phyloP scores from a whole-genome alignment of 2,888 invertebrate species.

The Drosophila kanekoi region DNA sequence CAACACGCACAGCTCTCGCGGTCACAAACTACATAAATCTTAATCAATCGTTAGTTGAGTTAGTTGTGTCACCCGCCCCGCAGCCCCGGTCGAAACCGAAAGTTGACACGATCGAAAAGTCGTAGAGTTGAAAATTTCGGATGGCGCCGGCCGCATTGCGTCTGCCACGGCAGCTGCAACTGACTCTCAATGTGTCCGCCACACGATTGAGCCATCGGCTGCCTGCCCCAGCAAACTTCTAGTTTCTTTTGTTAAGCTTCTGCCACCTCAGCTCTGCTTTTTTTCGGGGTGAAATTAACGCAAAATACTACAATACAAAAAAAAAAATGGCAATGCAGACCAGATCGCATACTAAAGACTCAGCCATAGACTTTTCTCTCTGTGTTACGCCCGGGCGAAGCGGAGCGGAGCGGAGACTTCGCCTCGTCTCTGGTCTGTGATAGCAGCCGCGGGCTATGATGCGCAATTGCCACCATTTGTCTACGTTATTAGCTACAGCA shows the following conservation, averaged over 20 bases:
- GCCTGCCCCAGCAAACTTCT: constrained; percentile 60
- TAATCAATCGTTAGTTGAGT: constrained; percentile 4
- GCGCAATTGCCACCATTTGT: constrained; percentile 37
- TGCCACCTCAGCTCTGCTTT: constrained; percentile 1
- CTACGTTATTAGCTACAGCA: constrained; percentile 29
- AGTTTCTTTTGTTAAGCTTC: constrained; percentile 39
- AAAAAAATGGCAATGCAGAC: constrained; percentile 43
- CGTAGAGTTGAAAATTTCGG: background rate
- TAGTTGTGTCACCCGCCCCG: background rate
- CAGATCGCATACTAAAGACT: constrained; percentile 25
- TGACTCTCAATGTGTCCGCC: constrained; percentile 41
- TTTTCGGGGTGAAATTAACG: constrained; percentile 70
- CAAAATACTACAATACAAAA: constrained; percentile 17
- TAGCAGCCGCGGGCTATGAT: constrained; percentile 20
- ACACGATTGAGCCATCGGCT: constrained; percentile 52
- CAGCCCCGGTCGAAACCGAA: constrained; percentile 47
- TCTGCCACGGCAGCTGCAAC: constrained; percentile 23
- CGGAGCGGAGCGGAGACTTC: constrained; percentile 23
- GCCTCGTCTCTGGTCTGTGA: constrained; percentile 12
- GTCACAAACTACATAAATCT: background rate
- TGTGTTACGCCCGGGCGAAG: constrained; percentile 68
- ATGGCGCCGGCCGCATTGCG: constrained; percentile 5
- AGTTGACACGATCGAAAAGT: constrained; percentile 20
- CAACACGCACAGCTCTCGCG: background rate
- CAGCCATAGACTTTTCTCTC: constrained; percentile 56